Evolutionary conservation across 2,113 vertebrate genomes (phyloP).

Genomic region (Gobio gobio): DNA sequence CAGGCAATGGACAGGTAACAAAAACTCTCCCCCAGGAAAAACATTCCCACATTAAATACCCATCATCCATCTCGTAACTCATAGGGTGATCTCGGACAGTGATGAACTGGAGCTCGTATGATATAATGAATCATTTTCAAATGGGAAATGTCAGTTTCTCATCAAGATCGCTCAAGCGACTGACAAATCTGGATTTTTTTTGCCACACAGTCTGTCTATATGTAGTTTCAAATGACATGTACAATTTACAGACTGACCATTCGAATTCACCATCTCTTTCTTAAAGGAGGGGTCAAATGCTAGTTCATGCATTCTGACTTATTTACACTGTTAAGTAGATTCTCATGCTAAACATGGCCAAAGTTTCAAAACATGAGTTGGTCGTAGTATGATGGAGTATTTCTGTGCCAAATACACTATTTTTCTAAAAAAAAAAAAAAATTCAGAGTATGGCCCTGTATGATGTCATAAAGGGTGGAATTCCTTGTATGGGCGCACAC

Average conservation of each 20-base stretch:
- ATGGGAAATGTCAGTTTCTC: conserved; percentile 8
- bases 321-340: too few relatives aligned
- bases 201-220: not conserved
- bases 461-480: too few relatives aligned
- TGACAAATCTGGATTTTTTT: conserved; percentile 18
- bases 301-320: too few relatives aligned
- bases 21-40: not conserved
- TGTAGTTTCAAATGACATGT: not conserved
- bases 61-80: conserved; percentile 15
- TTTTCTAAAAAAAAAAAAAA: too few relatives aligned
- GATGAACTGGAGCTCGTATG: conserved; percentile 14
- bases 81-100: conserved; percentile 24
- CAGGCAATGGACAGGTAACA: not conserved
- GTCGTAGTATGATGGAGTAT: too few relatives aligned
- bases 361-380: too few relatives aligned
- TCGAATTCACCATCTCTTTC: not conserved
- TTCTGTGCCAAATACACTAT: too few relatives aligned
- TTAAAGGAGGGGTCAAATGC: not conserved
- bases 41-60: conserved; percentile 15
- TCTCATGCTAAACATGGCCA: too few relatives aligned
- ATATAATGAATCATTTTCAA: not conserved
- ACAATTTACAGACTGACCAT: not conserved
- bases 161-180: not conserved
- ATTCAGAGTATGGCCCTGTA: too few relatives aligned
- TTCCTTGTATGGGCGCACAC: too few relatives aligned